Evolutionary conservation across 2,888 invertebrate genomes (phyloP), one percentile per base, ranked within the genome.

Genomic region (Cancer borealis): DNA sequence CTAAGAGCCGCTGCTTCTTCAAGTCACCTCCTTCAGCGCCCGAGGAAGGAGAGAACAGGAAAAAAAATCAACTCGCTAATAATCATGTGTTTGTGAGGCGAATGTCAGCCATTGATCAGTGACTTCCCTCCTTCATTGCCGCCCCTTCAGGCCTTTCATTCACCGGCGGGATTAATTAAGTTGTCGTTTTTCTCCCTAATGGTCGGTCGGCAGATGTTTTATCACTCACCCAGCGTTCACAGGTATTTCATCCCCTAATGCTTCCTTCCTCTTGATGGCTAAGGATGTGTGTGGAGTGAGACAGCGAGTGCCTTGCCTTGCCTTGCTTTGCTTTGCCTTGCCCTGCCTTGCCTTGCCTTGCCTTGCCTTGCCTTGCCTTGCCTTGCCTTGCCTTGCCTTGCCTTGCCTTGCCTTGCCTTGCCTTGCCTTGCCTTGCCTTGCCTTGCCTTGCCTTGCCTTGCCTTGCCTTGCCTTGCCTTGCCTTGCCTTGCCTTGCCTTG

Each of bases 121-220:
- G 30, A 12, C 79, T 30, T 79, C 79, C 79, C 79, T 79, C 79
- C 8, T 79, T 79, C 79, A 79, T 79, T 30, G 12, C 6, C 30
- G 21, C 79, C 79, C 79, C 30, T 14, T 30, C 30, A 30, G 79
- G 30, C 8, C 79, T 10, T 79, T 30, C 2, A 30, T 79, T 79
- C 79, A 79, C 26, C 79, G 26, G 30, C 79, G 30, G 79, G 79
- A 79, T 79, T 79, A 79, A 79, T 79, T 79, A 79, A 79, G 79
- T 12, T 30, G 79, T 79, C 79, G 30, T 79, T 79, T 30, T 79
- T 30, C 30, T 30, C 79, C 79, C 8, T 30, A 79, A 30, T 26
- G 79, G 79, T 14, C 79, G 30, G 12, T 30, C 79, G 79, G 30
- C 3, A 30, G 79, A 79, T 79, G 79, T 79, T 79, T 79, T 79